Base-by-base conservation (phyloP, 2,797 vertebrate genomes). In the Manis pentadactyla region DNA sequence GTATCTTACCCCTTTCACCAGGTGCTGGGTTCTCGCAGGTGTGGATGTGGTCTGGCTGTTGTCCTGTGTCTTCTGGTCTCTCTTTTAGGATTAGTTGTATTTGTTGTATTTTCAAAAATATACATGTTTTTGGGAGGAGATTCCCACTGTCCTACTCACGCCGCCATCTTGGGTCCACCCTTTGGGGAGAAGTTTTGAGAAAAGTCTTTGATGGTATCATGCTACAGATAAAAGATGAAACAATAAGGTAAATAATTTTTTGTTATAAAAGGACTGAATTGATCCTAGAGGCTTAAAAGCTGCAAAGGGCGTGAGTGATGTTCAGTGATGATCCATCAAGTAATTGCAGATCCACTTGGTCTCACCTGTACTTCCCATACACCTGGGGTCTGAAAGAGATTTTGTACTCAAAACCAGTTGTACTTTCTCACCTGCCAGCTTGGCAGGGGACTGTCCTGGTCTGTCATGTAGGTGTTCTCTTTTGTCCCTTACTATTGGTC, bases 151-250 rank as follows among this genome's bases (percentile, higher is more conserved):
- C n/a, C n/a, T n/a, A n/a, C n/a, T n/a, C n/a, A n/a, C n/a, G n/a
- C n/a, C n/a, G n/a, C n/a, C n/a, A n/a, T n/a, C n/a, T n/a, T n/a
- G n/a, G n/a, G n/a, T n/a, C n/a, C n/a, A n/a, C n/a, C n/a, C n/a
- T 81, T 86, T 93, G 7, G 7, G 46, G 18, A 10, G 31, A 84
- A 42, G 7, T 73, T 77, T 2, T 37, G 39, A 42, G 18, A 88
- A 84, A 77, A 66, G 31, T 66, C 14, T 90, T 34, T 74, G 7
- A 90, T 92, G 19, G 39, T 73, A 81, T 77, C 21, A 29, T 74
- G 29, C 21, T 66, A 1, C 21, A 84, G 64, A 61, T 82, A 83
- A 74, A 75, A 82, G 19, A 34, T 51, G 63, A 89, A 75, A 75
- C 69, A 27, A 66, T 42, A 11, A 78, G 59, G 39, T 39, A 51